Base-by-base conservation (phyloP, 2,888 invertebrate genomes). In the Microplitis deprimator region DNA sequence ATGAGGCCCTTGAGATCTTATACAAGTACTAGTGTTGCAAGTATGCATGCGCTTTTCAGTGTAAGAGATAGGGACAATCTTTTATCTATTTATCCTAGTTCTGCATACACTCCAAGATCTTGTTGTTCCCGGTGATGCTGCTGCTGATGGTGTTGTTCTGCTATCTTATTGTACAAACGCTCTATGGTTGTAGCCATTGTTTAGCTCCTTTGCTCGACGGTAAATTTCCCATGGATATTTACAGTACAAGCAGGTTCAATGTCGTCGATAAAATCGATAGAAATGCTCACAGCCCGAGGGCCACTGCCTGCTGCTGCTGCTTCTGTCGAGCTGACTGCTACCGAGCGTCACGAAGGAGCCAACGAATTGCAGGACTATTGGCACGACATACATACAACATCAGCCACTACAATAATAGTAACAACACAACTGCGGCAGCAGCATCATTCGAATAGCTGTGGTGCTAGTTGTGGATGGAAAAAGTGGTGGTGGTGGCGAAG, bases 291-390 rank as follows among this genome's bases (percentile, higher is more conserved):
- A 67, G 69, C 60, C 61, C 65, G 64, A 72, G 67, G 72, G 61
- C 67, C 67, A 73, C 67, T 75, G 40, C 68, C 75, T 68, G 68
- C 67, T 62, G 29, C 40, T 62, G 20, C 60, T 60, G 5, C 59
- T 59, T 41, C 50, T 70, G 20, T 70, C 59, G 60, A 70, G 38
- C 20, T 65, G 8, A 68, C 68, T 68, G 41, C 70, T 50, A 29
- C 73, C 50, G 20, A 59, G 50, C 60, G 74, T 77, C 70, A 77
- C 77, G 71, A 75, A 77, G 68, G 60, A 73, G 62, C 65, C 74
- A 71, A 77, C 74, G 74, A 71, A 70, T 77, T 77, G 77, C 71
- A 61, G 61, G 71, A 71, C 77, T 77, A 77, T 77, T 77, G 77
- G 74, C 77, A 77, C 77, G 77, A 77, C 74, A 77, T 75, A 65